A percentile compares a stretch with the other conserved stretches of the same genome.
Conservation (phyloP, 2,797 vertebrate genomes). For the Aphelocoma californica region DNA sequence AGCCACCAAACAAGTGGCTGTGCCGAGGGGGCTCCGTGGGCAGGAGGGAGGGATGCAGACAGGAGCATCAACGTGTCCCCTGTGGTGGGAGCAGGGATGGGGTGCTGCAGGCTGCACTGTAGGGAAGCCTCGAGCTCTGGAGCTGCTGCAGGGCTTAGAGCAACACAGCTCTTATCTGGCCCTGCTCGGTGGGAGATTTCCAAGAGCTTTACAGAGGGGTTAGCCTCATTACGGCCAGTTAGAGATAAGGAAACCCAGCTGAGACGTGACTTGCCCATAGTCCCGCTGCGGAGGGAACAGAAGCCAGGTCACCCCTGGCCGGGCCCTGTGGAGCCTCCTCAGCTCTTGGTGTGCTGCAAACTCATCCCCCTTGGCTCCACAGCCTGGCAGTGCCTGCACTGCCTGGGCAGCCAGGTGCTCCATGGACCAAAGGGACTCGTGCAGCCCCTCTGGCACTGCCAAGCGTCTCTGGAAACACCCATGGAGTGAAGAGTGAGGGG, state of each 20-base stretch:
- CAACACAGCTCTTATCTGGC: not conserved
- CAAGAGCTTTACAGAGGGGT: not conserved
- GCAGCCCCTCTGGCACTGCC: not conserved
- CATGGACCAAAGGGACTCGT: not conserved
- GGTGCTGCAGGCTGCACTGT: not conserved
- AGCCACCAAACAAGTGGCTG: not conserved
- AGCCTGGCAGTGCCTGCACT: not conserved
- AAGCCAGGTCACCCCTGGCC: not conserved
- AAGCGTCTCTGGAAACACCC: not conserved
- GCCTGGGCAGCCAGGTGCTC: not conserved
- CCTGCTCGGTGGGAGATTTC: not conserved
- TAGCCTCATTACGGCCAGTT: not conserved
- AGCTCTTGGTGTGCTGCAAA: not conserved
- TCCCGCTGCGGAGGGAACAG: not conserved
- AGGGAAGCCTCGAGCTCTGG: not conserved
- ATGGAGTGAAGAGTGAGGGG: accelerated
- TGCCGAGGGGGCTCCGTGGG: not conserved
- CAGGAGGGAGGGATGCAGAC: not conserved
- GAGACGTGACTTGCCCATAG: not conserved
- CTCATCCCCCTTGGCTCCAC: accelerated
- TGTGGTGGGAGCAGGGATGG: not conserved
- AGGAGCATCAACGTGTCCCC: not conserved
- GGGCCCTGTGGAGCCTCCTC: accelerated
- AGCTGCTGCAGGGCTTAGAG: not conserved
- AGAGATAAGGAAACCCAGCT: not conserved